A percentile compares a stretch with the other conserved stretches of the same genome.
These are phyloP conservation scores for Dipodomys ordii DNA, from an alignment of 2,113 vertebrate genomes.

Conservation along the genomic window DNA sequence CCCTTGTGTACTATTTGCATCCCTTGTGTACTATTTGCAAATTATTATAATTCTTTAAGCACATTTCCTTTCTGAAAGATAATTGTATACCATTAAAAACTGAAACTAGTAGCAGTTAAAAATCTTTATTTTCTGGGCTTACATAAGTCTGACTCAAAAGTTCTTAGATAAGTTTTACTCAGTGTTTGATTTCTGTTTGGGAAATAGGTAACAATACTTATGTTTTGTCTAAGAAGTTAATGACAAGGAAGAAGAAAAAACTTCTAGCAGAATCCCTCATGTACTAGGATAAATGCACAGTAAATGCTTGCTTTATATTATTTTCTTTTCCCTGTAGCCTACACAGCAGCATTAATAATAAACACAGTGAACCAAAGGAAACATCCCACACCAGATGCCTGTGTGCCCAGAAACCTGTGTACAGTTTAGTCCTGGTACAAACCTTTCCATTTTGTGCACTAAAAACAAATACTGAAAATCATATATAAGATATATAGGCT, in stretches of 20 bases:
- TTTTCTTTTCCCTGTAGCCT: not conserved
- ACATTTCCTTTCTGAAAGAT: not conserved
- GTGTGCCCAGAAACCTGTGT: too few relatives aligned
- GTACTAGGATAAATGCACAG: fast-evolving
- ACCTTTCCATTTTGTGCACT: not conserved
- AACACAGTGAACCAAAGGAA: not conserved
- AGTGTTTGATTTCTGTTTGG: not conserved
- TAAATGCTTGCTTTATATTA: not conserved
- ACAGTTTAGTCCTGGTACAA: not conserved
- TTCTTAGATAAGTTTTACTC: not conserved
- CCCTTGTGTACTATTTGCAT: not conserved
- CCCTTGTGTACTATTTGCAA: not conserved
- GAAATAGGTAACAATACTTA: not conserved
- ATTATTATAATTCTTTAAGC: not conserved
- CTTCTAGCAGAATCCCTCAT: not conserved
- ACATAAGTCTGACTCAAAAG: not conserved
- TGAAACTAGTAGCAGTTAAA: not conserved
- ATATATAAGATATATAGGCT: not conserved
- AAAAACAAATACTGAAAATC: not conserved
- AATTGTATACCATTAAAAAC: not conserved
- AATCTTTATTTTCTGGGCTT: not conserved
- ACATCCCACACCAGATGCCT: not conserved
- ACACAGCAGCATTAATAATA: not conserved
- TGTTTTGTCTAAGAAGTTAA: not conserved
- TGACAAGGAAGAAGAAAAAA: fast-evolving